These are phyloP conservation scores for Apotomis capreana DNA, from an alignment of 2,888 invertebrate genomes.

Conservation along the genomic window DNA sequence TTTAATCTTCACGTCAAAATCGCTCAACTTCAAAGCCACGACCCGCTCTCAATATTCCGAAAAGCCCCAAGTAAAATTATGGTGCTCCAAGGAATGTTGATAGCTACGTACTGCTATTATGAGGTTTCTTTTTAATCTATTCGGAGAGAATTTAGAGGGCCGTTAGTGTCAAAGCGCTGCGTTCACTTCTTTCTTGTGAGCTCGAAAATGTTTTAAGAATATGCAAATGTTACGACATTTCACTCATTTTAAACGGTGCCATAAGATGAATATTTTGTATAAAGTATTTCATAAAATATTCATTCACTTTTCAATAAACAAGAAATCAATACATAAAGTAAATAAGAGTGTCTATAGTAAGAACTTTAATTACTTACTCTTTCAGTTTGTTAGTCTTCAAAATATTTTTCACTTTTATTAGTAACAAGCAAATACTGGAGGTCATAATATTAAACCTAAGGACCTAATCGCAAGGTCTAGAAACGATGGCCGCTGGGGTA, in stretches of 20 bases:
- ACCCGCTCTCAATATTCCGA: constrained; percentile 35
- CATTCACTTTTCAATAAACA: constrained; percentile 33
- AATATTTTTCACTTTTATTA: not conserved
- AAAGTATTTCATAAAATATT: constrained; percentile 34
- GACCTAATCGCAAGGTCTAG: too few relatives aligned
- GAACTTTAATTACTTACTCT: constrained; percentile 27
- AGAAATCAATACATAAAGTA: constrained; percentile 16
- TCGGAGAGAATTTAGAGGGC: constrained; percentile 62
- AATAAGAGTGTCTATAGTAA: not conserved
- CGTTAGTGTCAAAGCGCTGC: constrained; percentile 63
- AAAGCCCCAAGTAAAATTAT: constrained; percentile 34
- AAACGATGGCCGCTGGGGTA: too few relatives aligned
- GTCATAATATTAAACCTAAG: too few relatives aligned
- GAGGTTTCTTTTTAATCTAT: constrained; percentile 64
- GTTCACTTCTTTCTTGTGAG: constrained; percentile 56
- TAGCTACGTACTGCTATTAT: constrained; percentile 51
- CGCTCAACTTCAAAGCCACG: not conserved
- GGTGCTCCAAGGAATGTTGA: constrained; percentile 44
- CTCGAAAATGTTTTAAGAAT: constrained; percentile 55
- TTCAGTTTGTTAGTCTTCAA: constrained; percentile 2
- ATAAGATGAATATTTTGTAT: constrained; percentile 29
- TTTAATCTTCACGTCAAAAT: not conserved
- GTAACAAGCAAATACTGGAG: not conserved
- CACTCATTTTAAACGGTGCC: constrained; percentile 42
- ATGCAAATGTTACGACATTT: constrained; percentile 52